These are phyloP conservation scores for Uropetala carovei DNA, from an alignment of 2,888 invertebrate genomes.

Conservation along the genomic window DNA sequence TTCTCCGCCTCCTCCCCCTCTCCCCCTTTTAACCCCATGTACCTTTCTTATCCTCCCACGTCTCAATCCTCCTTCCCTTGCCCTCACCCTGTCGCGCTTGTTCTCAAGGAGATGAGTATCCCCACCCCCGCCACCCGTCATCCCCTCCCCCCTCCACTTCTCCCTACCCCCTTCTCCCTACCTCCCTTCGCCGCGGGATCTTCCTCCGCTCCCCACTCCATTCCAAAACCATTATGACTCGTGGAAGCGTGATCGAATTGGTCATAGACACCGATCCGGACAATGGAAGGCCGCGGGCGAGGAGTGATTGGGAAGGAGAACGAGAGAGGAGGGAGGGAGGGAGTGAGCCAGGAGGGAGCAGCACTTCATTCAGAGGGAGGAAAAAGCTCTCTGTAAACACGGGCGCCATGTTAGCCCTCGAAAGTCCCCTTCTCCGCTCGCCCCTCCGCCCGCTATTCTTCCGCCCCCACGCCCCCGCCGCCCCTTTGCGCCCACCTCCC, in stretches of 20 bases:
- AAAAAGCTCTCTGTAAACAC: not conserved
- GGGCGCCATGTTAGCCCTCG: not conserved
- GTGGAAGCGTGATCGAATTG: not conserved
- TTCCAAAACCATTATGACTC: slow-evolving; percentile 12
- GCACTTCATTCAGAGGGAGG: not conserved
- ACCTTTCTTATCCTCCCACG: too few relatives aligned
- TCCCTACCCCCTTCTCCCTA: not conserved
- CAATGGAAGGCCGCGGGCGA: not conserved
- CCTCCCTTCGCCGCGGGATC: not conserved
- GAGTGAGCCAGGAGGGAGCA: too few relatives aligned
- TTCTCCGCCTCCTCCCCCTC: too few relatives aligned
- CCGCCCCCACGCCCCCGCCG: too few relatives aligned
- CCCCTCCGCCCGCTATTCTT: too few relatives aligned
- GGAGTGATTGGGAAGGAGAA: too few relatives aligned
- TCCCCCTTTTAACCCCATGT: too few relatives aligned
- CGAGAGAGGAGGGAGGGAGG: too few relatives aligned
- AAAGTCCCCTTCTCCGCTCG: too few relatives aligned
- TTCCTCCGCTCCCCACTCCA: not conserved
- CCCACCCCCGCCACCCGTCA: not conserved
- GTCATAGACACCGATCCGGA: not conserved
- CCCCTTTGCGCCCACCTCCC: too few relatives aligned
- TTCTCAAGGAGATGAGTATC: not conserved
- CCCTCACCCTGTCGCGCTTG: too few relatives aligned
- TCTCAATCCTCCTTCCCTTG: too few relatives aligned
- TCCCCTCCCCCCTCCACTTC: not conserved